These are phyloP conservation scores for Lasaia peninsularis DNA, from an alignment of 1,140 invertebrate species.

Conservation along the genomic window DNA sequence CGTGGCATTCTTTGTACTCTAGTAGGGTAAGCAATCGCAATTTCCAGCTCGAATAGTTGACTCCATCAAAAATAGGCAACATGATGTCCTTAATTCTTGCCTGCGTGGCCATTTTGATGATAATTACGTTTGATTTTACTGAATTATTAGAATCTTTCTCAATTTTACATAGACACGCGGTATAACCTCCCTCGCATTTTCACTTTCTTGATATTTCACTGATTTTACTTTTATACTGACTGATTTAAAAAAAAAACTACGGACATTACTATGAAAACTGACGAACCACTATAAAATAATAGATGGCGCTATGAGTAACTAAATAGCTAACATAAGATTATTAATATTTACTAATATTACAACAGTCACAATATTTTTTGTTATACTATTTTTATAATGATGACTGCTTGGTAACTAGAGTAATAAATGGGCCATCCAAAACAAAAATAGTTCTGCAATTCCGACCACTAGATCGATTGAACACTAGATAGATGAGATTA, in stretches of 20 bases:
- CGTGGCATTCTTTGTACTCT: slow-evolving; percentile 41
- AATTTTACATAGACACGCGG: slow-evolving; percentile 7
- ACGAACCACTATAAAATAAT: neutral
- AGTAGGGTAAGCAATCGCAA: slow-evolving; percentile 34
- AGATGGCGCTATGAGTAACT: neutral
- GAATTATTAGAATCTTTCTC: neutral
- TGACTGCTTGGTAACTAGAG: no score
- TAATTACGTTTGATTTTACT: slow-evolving; percentile 6
- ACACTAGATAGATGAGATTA: no score
- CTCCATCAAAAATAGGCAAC: slow-evolving; percentile 9
- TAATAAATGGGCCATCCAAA: no score
- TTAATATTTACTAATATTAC: no score
- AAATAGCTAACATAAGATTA: slow-evolving; percentile 47
- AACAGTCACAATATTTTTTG: no score
- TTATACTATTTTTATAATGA: no score
- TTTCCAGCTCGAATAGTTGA: slow-evolving; percentile 45
- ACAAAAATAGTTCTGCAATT: no score
- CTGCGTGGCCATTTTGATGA: slow-evolving; percentile 26
- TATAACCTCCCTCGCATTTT: slow-evolving; percentile 4
- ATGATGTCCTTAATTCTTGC: slow-evolving; percentile 35
- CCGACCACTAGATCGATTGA: no score
- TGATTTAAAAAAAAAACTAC: no score
- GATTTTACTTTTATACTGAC: slow-evolving; percentile 4
- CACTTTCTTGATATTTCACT: slow-evolving; percentile 10
- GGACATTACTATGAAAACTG: no score